Evolutionary conservation across 1,140 invertebrate genomes (phyloP).

Genomic region (Chrysopa pallens): DNA sequence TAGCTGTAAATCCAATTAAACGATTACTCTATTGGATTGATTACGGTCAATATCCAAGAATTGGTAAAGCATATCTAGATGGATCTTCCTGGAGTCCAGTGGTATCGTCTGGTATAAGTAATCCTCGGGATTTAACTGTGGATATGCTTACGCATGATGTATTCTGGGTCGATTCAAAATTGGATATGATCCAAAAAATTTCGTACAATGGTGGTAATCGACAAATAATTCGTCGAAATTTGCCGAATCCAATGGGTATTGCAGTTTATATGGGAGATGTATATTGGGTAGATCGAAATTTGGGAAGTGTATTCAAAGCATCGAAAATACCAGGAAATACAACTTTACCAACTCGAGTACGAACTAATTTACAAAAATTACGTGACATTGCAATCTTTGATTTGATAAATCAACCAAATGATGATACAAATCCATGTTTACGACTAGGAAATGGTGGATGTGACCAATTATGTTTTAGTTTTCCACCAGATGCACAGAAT

Average conservation of each 20-base stretch:
- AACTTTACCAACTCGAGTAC: constrained; percentile 43
- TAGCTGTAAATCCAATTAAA: constrained; percentile 94
- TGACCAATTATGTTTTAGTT: constrained; percentile 89
- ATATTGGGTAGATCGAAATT: constrained; percentile 92
- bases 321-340: constrained; percentile 58
- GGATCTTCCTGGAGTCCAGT: constrained; percentile 75
- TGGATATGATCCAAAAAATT: constrained; percentile 83
- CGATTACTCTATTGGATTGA: constrained; percentile 93
- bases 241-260: constrained; percentile 91
- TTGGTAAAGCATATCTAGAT: constrained; percentile 79
- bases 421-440: constrained; percentile 61
- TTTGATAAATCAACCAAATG: constrained; percentile 63
- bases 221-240: constrained; percentile 66
- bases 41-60: constrained; percentile 90
- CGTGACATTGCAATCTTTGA: constrained; percentile 85
- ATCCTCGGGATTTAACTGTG: constrained; percentile 82
- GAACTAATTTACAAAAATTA: constrained; percentile 67
- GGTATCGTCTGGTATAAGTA: constrained; percentile 76
- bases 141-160: constrained; percentile 89
- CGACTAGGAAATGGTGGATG: constrained; percentile 65
- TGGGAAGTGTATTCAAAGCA: constrained; percentile 72
- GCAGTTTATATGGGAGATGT: constrained; percentile 68
- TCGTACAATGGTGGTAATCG: constrained; percentile 61
- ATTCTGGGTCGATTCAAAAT: constrained; percentile 91
- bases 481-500: constrained; percentile 37